Evolutionary conservation across 2,113 vertebrate species (phyloP), one percentile per base, ranked within the genome.

Genomic region (Peromyscus leucopus): DNA sequence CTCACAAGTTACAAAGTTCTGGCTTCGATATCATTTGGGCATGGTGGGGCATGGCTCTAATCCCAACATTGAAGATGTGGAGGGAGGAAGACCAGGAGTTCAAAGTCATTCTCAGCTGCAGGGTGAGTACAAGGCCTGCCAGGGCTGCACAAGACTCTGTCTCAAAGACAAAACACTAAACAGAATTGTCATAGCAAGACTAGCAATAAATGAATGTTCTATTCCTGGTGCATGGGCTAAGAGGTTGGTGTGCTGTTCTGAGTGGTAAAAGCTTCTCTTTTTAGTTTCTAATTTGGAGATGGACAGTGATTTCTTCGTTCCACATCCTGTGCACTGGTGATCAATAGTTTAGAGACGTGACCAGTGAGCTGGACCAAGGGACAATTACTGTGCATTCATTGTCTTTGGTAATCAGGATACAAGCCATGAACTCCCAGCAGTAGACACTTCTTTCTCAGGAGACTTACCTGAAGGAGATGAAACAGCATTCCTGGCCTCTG

Each of bases 261-360:
- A 48, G 61, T 69, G 46, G 57, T 36, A 74, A 87, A 69, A n/a
- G 7, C 24, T 84, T 80, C 26, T 65, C n/a, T 78, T 90, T 86
- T n/a, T 22, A 59, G 71, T 87, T 91, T 96, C 82, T 95, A 91
- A 95, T 80, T 69, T 84, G 31, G 51, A 55, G n/a, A 3, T 79
- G 46, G 63, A 39, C 31, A 69, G 16, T 51, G 46, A 59, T 9
- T 39, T 86, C 51, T 85, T 12, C 39, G 42, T 59, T 39, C 74
- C 21, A 5, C 42, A 55, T 55, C 12, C 36, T 51, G 6, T 76
- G 63, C 15, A 46, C 4, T 5, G 1, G 55, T 92, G 65, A 55
- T 13, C 36, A 78, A 33, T 84, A 79, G 15, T 11, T 65, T 63
- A 65, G 83, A 90, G 39, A 78, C 11, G 3, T 69, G 46, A 0